A percentile compares a stretch with the other conserved stretches of the same genome.
phyloP scores from a whole-genome alignment of 2,113 vertebrate species.

The Lichenostomus cassidix region DNA sequence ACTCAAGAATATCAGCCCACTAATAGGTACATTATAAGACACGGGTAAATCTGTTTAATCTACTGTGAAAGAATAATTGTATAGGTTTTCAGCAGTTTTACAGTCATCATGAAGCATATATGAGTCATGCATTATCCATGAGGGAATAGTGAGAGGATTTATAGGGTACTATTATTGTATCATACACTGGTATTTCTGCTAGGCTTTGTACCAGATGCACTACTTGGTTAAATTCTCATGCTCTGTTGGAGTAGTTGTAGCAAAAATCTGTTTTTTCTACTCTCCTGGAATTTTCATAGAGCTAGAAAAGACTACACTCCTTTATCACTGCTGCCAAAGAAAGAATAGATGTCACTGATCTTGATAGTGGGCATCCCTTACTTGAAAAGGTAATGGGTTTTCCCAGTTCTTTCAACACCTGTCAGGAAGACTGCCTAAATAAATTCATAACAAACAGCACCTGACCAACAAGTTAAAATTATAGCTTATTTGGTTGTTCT shows the following conservation, averaged over 20 bases:
- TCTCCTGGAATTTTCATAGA: background rate
- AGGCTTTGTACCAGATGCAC: background rate
- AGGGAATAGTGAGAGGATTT: background rate
- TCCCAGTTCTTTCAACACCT: background rate
- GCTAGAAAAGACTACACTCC: background rate
- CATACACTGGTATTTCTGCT: background rate
- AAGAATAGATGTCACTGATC: slow-evolving; percentile 25
- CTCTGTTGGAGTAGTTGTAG: background rate
- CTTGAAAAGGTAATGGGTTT: slow-evolving; percentile 1
- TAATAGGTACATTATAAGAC: background rate
- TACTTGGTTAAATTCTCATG: background rate
- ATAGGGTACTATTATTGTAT: background rate
- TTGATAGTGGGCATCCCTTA: slow-evolving; percentile 8
- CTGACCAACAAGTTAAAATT: background rate
- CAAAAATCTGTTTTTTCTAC: background rate
- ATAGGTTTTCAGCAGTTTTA: background rate
- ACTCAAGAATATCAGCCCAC: background rate
- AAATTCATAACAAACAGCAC: background rate
- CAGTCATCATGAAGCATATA: background rate
- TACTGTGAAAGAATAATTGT: background rate
- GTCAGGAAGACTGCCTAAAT: background rate
- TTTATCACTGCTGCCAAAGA: slow-evolving; percentile 8
- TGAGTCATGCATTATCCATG: background rate
- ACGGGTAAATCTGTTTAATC: background rate
- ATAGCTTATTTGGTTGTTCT: background rate